These are phyloP conservation scores for Pelodytes ibericus DNA, from an alignment of 2,797 vertebrate species.

Conservation along the genomic window DNA sequence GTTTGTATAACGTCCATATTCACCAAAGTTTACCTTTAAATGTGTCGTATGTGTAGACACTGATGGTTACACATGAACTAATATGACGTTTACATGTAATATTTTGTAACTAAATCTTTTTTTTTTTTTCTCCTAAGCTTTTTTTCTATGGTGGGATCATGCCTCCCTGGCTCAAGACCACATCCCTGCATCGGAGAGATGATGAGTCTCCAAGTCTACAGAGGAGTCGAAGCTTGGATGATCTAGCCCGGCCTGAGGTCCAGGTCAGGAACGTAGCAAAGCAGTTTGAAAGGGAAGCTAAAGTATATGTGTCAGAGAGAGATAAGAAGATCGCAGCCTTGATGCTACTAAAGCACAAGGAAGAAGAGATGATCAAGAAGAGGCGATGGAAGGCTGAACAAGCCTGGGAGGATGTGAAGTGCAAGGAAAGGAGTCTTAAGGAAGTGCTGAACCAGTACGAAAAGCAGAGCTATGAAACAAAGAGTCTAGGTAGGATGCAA, in stretches of 20 bases:
- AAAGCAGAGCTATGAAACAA: slow-evolving; percentile 62
- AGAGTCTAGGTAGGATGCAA: slow-evolving; percentile 60
- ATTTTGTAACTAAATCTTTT: too few species aligned
- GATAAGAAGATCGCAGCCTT: slow-evolving; percentile 82
- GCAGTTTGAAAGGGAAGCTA: slow-evolving; percentile 66
- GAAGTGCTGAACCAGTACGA: slow-evolving; percentile 61
- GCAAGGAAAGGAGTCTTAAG: slow-evolving; percentile 61
- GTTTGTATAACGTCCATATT: too few species aligned
- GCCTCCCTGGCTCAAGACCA: neutral
- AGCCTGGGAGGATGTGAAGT: slow-evolving; percentile 70
- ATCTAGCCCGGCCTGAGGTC: slow-evolving; percentile 61
- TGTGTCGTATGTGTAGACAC: too few species aligned
- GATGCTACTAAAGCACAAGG: slow-evolving; percentile 78
- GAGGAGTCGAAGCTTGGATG: slow-evolving; percentile 69
- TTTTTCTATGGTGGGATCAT: neutral
- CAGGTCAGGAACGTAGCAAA: slow-evolving; percentile 57
- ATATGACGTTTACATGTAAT: too few species aligned
- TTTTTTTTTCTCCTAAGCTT: too few species aligned
- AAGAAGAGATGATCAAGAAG: slow-evolving; percentile 67
- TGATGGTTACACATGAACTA: too few species aligned
- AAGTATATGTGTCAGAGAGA: slow-evolving; percentile 69
- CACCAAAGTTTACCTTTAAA: too few species aligned
- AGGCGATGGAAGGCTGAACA: slow-evolving; percentile 66
- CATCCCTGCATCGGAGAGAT: neutral
- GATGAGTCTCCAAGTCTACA: neutral